A percentile compares a stretch with the other conserved stretches of the same genome.
phyloP scores from a whole-genome alignment of 1,140 invertebrate species.

The Meloidogyne floridensis region DNA sequence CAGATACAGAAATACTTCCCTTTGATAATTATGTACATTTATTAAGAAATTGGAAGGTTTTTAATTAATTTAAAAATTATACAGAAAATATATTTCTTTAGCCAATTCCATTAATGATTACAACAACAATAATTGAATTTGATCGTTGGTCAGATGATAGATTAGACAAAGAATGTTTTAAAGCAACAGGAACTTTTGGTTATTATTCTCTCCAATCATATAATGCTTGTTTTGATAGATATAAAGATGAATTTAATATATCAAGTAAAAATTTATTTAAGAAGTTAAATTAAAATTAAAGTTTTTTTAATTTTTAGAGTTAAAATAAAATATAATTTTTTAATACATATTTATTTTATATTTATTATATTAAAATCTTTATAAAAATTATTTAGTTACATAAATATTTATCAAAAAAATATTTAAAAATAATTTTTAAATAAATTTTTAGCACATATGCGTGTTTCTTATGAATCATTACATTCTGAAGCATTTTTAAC shows the following conservation, averaged over 20 bases:
- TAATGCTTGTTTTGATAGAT: conserved; percentile 20
- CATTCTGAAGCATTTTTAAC: conserved; percentile 41
- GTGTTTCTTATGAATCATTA: conserved; percentile 32
- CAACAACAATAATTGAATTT: conserved; percentile 24
- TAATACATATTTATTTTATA: no score
- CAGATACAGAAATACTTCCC: conserved; percentile 31
- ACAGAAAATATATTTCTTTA: conserved; percentile 7
- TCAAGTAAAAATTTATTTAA: neutral
- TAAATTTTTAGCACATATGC: conserved; percentile 19
- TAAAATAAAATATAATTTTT: no score
- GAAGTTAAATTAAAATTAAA: no score
- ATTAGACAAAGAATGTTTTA: conserved; percentile 24
- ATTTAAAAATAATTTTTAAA: neutral
- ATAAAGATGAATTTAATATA: conserved; percentile 26
- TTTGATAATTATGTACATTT: conserved; percentile 21
- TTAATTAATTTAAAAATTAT: neutral
- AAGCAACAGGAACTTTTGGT: conserved; percentile 12
- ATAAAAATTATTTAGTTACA: no score
- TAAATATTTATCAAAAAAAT: no score
- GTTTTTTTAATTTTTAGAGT: no score
- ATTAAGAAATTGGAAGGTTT: conserved; percentile 33
- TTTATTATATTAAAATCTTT: no score
- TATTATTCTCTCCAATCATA: neutral
- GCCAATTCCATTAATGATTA: conserved; percentile 1
- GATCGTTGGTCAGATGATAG: conserved; percentile 16